Evolutionary conservation across 1,140 invertebrate species (phyloP), one percentile per base, ranked within the genome.

Genomic region (Brachionus plicatilis): DNA sequence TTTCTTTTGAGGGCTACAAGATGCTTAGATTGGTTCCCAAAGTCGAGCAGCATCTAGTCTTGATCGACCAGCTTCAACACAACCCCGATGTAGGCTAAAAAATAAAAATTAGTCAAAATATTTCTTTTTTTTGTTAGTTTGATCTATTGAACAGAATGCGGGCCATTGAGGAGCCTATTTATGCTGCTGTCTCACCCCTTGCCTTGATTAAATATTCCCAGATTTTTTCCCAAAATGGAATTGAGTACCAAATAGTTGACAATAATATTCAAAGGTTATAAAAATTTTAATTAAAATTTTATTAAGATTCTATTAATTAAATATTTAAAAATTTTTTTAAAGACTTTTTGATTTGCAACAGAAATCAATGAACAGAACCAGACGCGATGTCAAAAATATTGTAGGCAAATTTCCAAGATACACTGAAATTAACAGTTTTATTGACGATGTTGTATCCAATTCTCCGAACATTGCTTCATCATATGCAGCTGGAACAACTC

Each of bases 371-470:
- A 24, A 45, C 12, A 20, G 53, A 60, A 37, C n/a, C 12, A 82
- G 41, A 68, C 79, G 79, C n/a, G 33, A 65, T 11, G 24, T 37
- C 12, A 60, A 24, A 41, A 82, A 24, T 14, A 60, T 60, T 68
- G 79, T 82, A 12, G 79, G 79, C n/a, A 43, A 47, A 43, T 82
- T 82, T 47, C 47, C 65, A 8, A 43, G 53, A 60, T 82, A 66
- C 53, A 47, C 7, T 14, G 79, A 82, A 37, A 82, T 82, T 17
- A 82, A 65, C n/a, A 82, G 9, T 17, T 82, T 29, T 47, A 68
- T 82, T 20, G 79, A 82, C 45, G 20, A 82, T 37, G 50, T 82
- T 11, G 79, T 82, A 3, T 8, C 53, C 3, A 50, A 11, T 6
- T 24, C 20, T 11, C 53, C 79, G 27, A 24, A 24, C 3, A 43